Base-by-base conservation (phyloP, 2,113 vertebrate genomes). In the Burhinus bistriatus region DNA sequence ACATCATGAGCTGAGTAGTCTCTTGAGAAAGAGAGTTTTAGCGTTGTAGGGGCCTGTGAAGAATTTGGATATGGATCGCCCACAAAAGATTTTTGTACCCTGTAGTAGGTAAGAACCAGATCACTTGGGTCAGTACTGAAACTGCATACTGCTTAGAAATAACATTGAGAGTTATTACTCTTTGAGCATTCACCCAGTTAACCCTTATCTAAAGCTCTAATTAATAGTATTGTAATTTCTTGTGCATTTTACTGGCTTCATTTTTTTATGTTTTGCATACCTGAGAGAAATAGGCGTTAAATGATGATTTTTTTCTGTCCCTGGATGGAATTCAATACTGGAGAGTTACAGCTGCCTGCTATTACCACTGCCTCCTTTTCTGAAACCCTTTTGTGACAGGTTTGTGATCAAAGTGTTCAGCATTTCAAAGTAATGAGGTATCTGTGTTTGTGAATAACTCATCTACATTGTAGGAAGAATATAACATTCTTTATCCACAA, bases 31-130 rank as follows among this genome's bases (percentile, higher is more conserved):
- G 25, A 38, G 12, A 87, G 14, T 57, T 86, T 94, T 83, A 65
- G 12, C 1, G 2, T 11, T 44, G 9, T 57, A 54, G 47, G 11
- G 19, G 7, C 11, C 55, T 78, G 42, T 0, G 1, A 70, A 64
- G 9, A 85, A 57, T 76, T 45, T 82, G 81, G 22, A 29, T 92
- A 51, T 32, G 23, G 20, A 61, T 52, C 8, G 40, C 57, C 6
- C 32, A 45, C 11, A 30, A 34, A 86, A 90, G 62, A 54, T 52
- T 82, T 62, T 44, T 59, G 15, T 72, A 34, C 11, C 9, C 4
- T 58, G 8, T 29, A 42, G 26, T 68, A 47, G 21, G 19, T 38
- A 82, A 91, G 65, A 93, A 76, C 5, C 29, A 79, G 34, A 61
- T 40, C 44, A 30, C 34, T 40, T 61, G 23, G 15, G 17, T 76